Base-by-base conservation (phyloP, 1,140 invertebrate species). In the Paracyclopina nana region DNA sequence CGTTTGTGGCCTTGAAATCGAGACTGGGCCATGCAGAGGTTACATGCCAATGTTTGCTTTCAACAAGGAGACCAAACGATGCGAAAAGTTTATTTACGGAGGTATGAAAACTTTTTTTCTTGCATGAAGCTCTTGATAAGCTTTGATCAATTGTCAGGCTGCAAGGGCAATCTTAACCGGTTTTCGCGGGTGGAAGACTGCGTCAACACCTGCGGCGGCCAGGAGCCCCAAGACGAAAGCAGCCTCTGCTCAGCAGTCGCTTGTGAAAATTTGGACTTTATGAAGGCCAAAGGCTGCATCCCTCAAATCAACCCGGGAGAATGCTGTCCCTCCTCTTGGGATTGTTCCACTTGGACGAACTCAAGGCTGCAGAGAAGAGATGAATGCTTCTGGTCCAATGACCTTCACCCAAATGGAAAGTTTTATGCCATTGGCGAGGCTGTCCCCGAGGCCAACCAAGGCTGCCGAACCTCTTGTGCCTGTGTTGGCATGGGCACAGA, bases 101-200 rank as follows among this genome's bases (percentile, higher is more conserved):
- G 82, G 50, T 43, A 44, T n/a, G 34, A 38, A 38, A 20, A 14
- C 43, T 24, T 16, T 51, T 50, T n/a, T 26, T 8, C 3, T 27
- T 46, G 50, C 9, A 22, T 43, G 20, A 26, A 11, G 3, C n/a
- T 51, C 16, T 6, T 22, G n/a, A 44, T 51, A 26, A 43, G 11
- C 24, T 50, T 52, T 28, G 22, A 28, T 45, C 27, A 5, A 45
- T 46, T 12, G n/a, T 45, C 43, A 27, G 86, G 82, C 62, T 72
- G 70, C 56, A 56, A 60, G 3, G 58, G 58, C 43, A 96, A 92
- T 61, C 77, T 74, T 53, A 91, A 94, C 62, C 76, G 78, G 54
- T 97, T 92, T 62, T 73, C 80, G 43, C 79, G 72, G 0, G 65
- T 74, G 50, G 79, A 90, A 57, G 75, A 83, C 46, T 97, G 91